Conservation (phyloP, 2,888 invertebrate species). For the Diplolepis rosae region DNA sequence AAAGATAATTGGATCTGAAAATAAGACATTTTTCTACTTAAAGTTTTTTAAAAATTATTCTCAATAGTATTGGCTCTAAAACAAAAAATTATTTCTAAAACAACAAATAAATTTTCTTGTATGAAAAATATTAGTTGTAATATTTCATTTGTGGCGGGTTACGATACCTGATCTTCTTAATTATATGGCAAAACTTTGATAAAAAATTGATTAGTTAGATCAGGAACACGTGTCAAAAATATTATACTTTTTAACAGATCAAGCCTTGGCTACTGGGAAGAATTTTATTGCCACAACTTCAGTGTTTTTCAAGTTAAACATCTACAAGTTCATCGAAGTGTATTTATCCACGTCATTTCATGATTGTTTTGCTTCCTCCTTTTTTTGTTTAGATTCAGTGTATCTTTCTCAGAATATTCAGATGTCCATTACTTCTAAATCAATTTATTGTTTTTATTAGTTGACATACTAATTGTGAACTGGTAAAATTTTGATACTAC, state of each 20-base stretch:
- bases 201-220: background rate
- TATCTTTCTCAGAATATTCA: background rate
- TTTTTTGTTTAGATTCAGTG: background rate
- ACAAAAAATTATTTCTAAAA: no score
- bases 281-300: constrained; percentile 52
- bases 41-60: no score
- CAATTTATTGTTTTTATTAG: background rate
- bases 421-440: background rate
- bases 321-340: constrained; percentile 43
- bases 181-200: no score
- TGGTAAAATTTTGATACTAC: no score
- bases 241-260: background rate
- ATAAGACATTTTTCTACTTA: no score
- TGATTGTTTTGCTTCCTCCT: constrained; percentile 20
- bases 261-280: background rate
- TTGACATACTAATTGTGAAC: no score
- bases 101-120: no score
- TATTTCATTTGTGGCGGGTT: no score
- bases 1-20: no score
- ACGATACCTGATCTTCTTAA: no score
- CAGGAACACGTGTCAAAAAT: background rate
- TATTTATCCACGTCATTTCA: background rate
- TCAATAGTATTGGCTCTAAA: no score
- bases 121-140: no score
- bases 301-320: constrained; percentile 52